Conservation (phyloP, 2,797 vertebrate genomes). For the Coreius guichenoti region DNA sequence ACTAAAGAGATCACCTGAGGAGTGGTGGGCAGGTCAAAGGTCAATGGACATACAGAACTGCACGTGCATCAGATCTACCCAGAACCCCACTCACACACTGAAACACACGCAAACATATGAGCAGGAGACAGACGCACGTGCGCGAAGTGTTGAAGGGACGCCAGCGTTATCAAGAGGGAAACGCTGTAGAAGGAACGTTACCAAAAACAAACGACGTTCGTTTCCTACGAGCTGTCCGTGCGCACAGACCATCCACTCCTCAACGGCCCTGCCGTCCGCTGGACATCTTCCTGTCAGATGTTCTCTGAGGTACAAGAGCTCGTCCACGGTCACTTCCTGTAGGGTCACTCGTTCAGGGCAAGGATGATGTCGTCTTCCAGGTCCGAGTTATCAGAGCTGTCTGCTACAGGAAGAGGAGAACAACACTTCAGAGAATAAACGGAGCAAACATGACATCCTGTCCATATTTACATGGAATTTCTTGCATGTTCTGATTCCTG, state of each 20-base stretch:
- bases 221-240: slow-evolving; percentile 33
- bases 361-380: slow-evolving; percentile 98
- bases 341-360: slow-evolving; percentile 82
- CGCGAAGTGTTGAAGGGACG: neutral
- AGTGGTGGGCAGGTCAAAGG: slow-evolving; percentile 21
- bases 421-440: slow-evolving; percentile 59
- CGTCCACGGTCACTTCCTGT: slow-evolving; percentile 55
- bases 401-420: slow-evolving; percentile 78
- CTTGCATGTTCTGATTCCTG: too few relatives aligned
- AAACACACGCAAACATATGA: neutral
- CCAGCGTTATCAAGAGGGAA: neutral
- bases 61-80: neutral
- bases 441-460: too few relatives aligned
- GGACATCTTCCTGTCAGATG: slow-evolving; percentile 37
- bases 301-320: slow-evolving; percentile 36
- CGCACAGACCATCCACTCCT: slow-evolving; percentile 18
- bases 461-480: too few relatives aligned
- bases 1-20: slow-evolving; percentile 7
- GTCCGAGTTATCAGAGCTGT: slow-evolving; percentile 96
- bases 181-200: neutral
- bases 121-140: neutral
- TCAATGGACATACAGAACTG: neutral
- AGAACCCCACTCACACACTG: neutral
- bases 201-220: neutral
- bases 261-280: slow-evolving; percentile 42